Evolutionary conservation across 2,797 vertebrate genomes (phyloP), one percentile per base, ranked within the genome.

Genomic region (Phrynocephalus guinanensis): DNA sequence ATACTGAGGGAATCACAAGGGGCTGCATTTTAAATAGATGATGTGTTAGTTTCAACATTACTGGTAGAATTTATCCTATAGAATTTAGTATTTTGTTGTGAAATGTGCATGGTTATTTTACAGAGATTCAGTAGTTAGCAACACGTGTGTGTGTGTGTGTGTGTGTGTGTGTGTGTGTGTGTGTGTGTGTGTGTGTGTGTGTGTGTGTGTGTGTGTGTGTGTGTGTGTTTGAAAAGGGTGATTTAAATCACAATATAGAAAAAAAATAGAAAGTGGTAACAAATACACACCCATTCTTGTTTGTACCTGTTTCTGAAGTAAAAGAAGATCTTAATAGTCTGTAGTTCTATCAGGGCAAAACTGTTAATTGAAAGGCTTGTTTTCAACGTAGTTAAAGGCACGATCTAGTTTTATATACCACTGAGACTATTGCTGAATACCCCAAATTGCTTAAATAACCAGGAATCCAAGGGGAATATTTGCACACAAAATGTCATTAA

Each of bases 41-140:
- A 52, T 33, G 66, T 24, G 30, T 79, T 33, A 24, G 10, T 80
- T 86, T 71, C 83, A 92, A 88, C 1, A 13, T 73, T 83, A 70
- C 84, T 85, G 89, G 81, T 80, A 90, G 90, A 94, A 90, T 67
- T 0, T 90, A 91, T 88, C 91, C 6, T 33, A 71, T 20, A 13
- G 8, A 79, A 86, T 3, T 2, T 16, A 28, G 82, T 6, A 0
- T 52, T 87, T 89, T 84, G 79, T 93, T 81, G 52, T 92, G 89
- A 79, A 67, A 81, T 88, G 92, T 95, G 94, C 89, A 88, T 91
- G 91, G 33, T 33, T 81, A 72, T 75, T 87, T 90, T 91, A 89
- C 86, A 92, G 52, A 48, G 84, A 87, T 92, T 92, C 0, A 0
- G 77, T 91, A 90, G 73, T 72, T 75, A 91, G 72, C 52, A 86